Conservation (phyloP, 2,113 vertebrate genomes). For the Pluvianellus socialis region DNA sequence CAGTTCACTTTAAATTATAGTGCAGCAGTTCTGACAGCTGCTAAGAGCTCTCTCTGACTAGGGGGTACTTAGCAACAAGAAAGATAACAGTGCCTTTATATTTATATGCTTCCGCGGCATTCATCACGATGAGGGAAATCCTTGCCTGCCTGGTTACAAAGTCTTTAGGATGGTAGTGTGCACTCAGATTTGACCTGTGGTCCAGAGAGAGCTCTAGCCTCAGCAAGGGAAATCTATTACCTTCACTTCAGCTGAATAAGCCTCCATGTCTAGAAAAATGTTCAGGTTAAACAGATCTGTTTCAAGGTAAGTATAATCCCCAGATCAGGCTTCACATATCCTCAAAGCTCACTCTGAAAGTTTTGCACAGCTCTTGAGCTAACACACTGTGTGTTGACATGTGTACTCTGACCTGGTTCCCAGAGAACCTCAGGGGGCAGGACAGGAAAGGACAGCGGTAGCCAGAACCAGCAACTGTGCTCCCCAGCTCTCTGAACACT, state of each 20-base stretch:
- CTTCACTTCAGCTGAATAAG: neutral
- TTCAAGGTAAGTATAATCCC: neutral
- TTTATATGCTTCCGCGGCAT: neutral
- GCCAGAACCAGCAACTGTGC: neutral
- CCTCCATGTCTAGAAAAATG: neutral
- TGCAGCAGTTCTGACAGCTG: conserved; percentile 20
- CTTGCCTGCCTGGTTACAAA: neutral
- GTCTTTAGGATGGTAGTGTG: neutral
- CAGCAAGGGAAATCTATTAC: neutral
- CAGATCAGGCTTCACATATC: neutral
- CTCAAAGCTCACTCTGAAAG: neutral
- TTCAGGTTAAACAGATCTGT: neutral
- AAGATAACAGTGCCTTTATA: conserved; percentile 9
- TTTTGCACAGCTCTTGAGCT: neutral
- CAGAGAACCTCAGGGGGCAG: neutral
- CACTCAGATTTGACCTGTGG: neutral
- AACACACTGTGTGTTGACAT: neutral
- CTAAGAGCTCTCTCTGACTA: neutral
- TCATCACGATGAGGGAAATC: conserved; percentile 15
- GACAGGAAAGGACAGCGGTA: neutral
- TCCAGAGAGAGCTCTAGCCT: neutral
- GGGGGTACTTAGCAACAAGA: conserved; percentile 33
- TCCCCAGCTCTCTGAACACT: neutral
- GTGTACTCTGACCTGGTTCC: neutral
- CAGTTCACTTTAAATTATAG: conserved; percentile 17